A percentile compares a stretch with the other conserved stretches of the same genome.
Evolutionary conservation across 2,888 invertebrate genomes (phyloP).

Genomic region (Drosophila pseudotalamancana): DNA sequence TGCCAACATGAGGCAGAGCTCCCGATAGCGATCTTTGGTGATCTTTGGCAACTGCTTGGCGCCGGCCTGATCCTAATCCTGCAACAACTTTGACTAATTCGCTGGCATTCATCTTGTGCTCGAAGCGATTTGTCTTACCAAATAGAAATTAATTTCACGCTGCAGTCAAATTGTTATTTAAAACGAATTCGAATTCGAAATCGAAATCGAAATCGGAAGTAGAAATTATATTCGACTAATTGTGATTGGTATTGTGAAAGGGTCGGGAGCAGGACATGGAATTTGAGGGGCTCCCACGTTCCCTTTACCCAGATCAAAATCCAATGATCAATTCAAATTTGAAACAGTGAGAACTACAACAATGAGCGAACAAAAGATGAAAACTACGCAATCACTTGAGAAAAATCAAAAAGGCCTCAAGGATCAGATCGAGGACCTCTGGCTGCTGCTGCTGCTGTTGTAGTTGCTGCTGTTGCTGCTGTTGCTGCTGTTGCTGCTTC

Average conservation of each 20-base stretch:
- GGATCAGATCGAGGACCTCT: conserved; percentile 67
- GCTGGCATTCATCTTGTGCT: conserved; percentile 44
- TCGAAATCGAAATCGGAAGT: conserved; percentile 71
- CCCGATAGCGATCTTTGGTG: conserved; percentile 62
- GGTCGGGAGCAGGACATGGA: conserved; percentile 10
- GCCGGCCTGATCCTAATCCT: conserved; percentile 40
- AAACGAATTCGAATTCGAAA: no score
- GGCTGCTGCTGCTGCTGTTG: conserved; percentile 28
- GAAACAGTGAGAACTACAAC: conserved; percentile 70
- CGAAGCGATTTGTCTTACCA: conserved; percentile 25
- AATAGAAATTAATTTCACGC: conserved; percentile 65
- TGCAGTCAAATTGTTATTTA: conserved; percentile 13
- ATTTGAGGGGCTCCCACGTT: conserved; percentile 63
- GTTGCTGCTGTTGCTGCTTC: conserved; percentile 22
- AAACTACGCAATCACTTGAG: conserved; percentile 82
- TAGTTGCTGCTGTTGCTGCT: no score
- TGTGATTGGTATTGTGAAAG: conserved; percentile 77
- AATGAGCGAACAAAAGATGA: conserved; percentile 64
- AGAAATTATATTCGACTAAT: conserved; percentile 78
- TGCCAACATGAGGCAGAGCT: conserved; percentile 65
- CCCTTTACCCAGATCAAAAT: conserved; percentile 62
- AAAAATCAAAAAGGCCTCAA: conserved; percentile 75
- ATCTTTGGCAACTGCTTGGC: conserved; percentile 56
- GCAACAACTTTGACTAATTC: conserved; percentile 40
- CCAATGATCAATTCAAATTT: conserved; percentile 79